Percentiles rank a stretch among this genome's conserved stretches.
phyloP scores from a whole-genome alignment of 2,797 vertebrate species.

The Pelobates cultripes region DNA sequence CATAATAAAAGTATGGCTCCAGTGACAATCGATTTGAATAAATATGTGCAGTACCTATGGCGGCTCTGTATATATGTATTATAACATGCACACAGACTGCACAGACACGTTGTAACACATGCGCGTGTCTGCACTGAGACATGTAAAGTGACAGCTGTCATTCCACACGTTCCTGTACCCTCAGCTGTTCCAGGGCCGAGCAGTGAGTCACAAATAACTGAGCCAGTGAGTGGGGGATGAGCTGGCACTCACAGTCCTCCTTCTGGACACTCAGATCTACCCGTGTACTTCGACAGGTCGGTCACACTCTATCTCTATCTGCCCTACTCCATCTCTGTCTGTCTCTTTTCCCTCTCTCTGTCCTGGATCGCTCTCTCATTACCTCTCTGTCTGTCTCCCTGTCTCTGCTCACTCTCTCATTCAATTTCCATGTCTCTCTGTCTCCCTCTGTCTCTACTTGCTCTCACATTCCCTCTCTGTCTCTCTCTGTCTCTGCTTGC shows the following conservation, averaged over 20 bases:
- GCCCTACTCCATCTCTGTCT: not conserved
- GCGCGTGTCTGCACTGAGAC: too few relatives aligned
- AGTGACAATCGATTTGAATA: too few relatives aligned
- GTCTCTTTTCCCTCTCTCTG: not conserved
- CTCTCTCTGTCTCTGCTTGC: not conserved
- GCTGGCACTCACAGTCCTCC: not conserved
- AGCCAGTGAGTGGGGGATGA: constrained; percentile 30
- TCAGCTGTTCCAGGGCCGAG: constrained; percentile 48
- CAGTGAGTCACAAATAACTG: constrained; percentile 44
- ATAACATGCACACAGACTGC: too few relatives aligned
- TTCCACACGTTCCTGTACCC: constrained; percentile 12
- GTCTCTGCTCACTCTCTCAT: not conserved
- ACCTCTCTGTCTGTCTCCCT: not conserved
- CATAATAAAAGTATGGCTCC: too few relatives aligned
- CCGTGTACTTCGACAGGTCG: not conserved
- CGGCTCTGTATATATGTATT: too few relatives aligned
- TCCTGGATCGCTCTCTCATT: not conserved
- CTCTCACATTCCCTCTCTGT: not conserved
- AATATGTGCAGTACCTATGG: too few relatives aligned
- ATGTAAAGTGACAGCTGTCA: constrained; percentile 18
- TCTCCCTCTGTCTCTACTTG: not conserved
- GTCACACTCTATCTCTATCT: not conserved
- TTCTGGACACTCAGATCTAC: constrained; percentile 6
- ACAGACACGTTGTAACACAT: too few relatives aligned
- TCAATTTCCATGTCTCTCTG: not conserved